These are phyloP conservation scores for Lacanobia wlatinum DNA, from an alignment of 2,888 invertebrate species.

Conservation along the genomic window DNA sequence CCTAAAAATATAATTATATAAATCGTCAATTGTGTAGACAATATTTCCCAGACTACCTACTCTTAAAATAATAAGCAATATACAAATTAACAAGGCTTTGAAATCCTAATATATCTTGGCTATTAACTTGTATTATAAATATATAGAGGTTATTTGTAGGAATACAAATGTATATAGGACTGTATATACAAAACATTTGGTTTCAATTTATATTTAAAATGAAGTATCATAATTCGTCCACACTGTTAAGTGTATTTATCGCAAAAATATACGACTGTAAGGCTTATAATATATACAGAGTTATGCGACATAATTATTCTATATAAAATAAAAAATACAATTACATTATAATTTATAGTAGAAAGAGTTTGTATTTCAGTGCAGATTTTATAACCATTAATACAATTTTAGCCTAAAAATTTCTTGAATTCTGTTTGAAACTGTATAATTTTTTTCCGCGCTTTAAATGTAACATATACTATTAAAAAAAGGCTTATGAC, in stretches of 20 bases:
- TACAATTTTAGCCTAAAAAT: slow-evolving; percentile 8
- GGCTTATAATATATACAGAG: slow-evolving; percentile 57
- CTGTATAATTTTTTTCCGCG: slow-evolving; percentile 32
- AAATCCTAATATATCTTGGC: slow-evolving; percentile 49
- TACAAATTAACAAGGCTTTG: slow-evolving; percentile 62
- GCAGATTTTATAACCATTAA: background rate
- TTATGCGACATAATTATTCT: slow-evolving; percentile 28
- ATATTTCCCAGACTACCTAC: slow-evolving; percentile 74
- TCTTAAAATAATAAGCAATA: slow-evolving; percentile 65
- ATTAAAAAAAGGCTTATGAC: slow-evolving; percentile 62
- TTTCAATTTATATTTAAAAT: slow-evolving; percentile 63
- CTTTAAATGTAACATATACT: slow-evolving; percentile 52
- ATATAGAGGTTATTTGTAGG: slow-evolving; percentile 54
- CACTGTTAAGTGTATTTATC: slow-evolving; percentile 80
- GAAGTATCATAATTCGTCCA: slow-evolving; percentile 87
- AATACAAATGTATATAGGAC: slow-evolving; percentile 59
- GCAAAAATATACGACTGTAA: slow-evolving; percentile 70
- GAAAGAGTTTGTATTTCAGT: background rate
- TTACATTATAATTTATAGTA: background rate
- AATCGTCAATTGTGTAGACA: slow-evolving; percentile 87
- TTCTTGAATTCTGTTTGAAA: background rate
- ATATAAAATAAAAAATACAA: slow-evolving; percentile 20
- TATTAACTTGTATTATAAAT: slow-evolving; percentile 56
- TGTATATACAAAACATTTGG: slow-evolving; percentile 57
- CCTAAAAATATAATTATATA: slow-evolving; percentile 57